A percentile compares a stretch with the other conserved stretches of the same genome.
phyloP scores from a whole-genome alignment of 2,113 vertebrate species.

The Gadus chalcogrammus region DNA sequence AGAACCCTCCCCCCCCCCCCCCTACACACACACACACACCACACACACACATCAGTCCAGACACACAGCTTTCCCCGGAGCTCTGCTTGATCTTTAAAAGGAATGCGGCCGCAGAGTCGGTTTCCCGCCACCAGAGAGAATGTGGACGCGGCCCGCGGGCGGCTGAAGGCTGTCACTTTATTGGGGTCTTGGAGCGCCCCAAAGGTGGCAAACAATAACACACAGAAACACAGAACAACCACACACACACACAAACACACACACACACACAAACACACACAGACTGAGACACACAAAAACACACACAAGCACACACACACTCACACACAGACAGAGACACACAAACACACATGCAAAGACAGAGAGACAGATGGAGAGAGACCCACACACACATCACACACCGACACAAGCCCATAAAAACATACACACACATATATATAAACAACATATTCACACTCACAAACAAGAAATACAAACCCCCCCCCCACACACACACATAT shows the following conservation, averaged over 20 bases:
- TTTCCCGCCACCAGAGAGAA: constrained; percentile 41
- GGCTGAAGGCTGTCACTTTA: constrained; percentile 41
- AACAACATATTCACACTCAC: too few relatives aligned
- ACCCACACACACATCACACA: constrained; percentile 2
- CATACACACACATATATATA: neutral
- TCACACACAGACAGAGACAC: neutral
- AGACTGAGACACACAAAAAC: constrained; percentile 7
- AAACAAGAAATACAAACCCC: neutral
- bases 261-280: neutral
- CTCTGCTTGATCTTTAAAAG: constrained; percentile 35
- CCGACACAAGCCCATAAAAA: constrained; percentile 1
- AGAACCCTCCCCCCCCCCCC: constrained; percentile 15
- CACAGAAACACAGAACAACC: constrained; percentile 13
- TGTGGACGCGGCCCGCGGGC: constrained; percentile 36
- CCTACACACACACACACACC: constrained; percentile 6
- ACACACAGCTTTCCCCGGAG: constrained; percentile 11
- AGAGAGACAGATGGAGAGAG: too few relatives aligned
- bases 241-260: neutral
- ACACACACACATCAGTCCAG: neutral
- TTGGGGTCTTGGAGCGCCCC: neutral
- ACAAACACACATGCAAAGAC: neutral
- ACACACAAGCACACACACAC: neutral
- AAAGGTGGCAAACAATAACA: neutral
- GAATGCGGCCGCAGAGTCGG: constrained; percentile 18
- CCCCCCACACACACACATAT: constrained; percentile 4